Percentiles rank a stretch among this genome's conserved stretches.
phyloP scores from a whole-genome alignment of 2,888 invertebrate species.

The Philhelius pedissequus region DNA sequence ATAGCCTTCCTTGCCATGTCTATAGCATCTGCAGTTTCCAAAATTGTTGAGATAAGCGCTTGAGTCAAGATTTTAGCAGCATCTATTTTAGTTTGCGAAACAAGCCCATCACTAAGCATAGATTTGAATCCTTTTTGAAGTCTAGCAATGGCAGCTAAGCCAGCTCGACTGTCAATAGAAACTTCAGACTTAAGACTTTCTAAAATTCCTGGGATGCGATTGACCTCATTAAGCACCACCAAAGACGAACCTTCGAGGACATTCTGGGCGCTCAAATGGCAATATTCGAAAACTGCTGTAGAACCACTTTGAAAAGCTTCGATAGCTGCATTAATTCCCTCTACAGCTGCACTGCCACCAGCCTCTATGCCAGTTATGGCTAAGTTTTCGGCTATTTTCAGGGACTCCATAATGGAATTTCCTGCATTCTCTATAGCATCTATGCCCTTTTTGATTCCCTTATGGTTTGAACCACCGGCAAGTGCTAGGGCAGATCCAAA shows the following conservation, averaged over 20 bases:
- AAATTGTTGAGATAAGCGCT: not conserved
- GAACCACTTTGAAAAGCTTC: not conserved
- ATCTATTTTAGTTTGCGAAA: not conserved
- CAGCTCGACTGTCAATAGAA: not conserved
- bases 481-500: not conserved
- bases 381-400: not conserved
- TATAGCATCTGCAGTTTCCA: not conserved
- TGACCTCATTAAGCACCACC: not conserved
- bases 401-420: not conserved
- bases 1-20: not conserved
- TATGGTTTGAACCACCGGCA: not conserved
- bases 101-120: not conserved
- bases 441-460: not conserved
- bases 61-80: not conserved
- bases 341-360: not conserved
- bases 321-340: not conserved
- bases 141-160: not conserved
- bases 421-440: not conserved
- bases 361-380: not conserved
- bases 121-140: not conserved
- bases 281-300: not conserved
- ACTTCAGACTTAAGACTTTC: not conserved
- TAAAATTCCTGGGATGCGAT: not conserved
- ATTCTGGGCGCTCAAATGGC: not conserved
- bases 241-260: fast-evolving